Evolutionary conservation across 2,797 vertebrate genomes (phyloP), one percentile per base, ranked within the genome.

Genomic region (Crax fasciolata): DNA sequence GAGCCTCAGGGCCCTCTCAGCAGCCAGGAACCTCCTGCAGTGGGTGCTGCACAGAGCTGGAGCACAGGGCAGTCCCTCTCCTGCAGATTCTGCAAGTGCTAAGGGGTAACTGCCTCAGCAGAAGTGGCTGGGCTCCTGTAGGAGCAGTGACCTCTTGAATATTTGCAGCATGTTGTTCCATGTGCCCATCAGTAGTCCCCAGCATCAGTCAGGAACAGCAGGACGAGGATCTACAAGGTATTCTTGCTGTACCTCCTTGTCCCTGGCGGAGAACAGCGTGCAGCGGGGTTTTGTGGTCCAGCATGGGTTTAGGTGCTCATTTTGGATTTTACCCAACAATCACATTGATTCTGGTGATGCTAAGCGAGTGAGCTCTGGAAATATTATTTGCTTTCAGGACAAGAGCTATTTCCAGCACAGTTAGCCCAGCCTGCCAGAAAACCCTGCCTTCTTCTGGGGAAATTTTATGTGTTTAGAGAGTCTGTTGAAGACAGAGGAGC

Each of bases 151-250:
- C n/a, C 43, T 83, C 54, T 25, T 20, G 5, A 32, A 49, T 38
- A 32, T 23, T 74, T 28, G 28, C 52, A 59, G 16, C 0, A 0
- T 0, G 0, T 30, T 77, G 30, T 51, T 51, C 46, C 4, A 1
- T 3, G 3, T 38, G 25, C 24, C 41, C 8, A 41, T 54, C 13
- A 71, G 54, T 72, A 79, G 23, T 16, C 28, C 23, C 24, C 2
- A 25, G 18, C 11, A 59, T 35, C 63, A 19, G 32, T 48, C 41
- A 49, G 59, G 59, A 61, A 44, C 38, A 75, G 4, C 49, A 46
- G 14, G 16, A 55, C 17, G 39, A 30, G 4, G 8, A 67, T 71
- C 48, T 41, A 20, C 28, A 49, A 54, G 27, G 2, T 63, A 57
- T 8, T 68, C 52, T 43, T 78, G 18, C 79, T 55, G 25, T 28